These are phyloP conservation scores for Tricholaema leucomelas DNA, from an alignment of 2,113 vertebrate genomes.

Conservation along the genomic window DNA sequence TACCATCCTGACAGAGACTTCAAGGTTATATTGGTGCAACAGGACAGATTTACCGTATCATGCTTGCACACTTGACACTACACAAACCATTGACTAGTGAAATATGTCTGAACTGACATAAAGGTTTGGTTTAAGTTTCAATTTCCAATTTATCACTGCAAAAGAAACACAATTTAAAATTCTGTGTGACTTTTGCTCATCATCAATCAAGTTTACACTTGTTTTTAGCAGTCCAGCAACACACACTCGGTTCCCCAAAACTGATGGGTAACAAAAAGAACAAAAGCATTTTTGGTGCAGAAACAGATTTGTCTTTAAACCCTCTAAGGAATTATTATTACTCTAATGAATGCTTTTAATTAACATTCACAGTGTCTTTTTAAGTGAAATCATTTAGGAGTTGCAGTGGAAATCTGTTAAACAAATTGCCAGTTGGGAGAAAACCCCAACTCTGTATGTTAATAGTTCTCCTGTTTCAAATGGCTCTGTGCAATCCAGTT, in stretches of 20 bases:
- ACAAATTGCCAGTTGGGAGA: slow-evolving; percentile 36
- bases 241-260: neutral
- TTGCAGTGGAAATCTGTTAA: slow-evolving; percentile 37
- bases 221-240: neutral
- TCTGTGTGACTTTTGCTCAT: neutral
- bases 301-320: slow-evolving; percentile 37
- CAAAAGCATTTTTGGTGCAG: slow-evolving; percentile 34
- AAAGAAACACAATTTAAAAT: neutral
- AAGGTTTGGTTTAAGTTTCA: neutral
- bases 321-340: slow-evolving; percentile 56
- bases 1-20: neutral
- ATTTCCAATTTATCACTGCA: neutral
- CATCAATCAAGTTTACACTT: neutral
- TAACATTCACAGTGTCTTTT: slow-evolving; percentile 45
- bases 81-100: neutral
- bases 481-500: neutral
- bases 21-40: neutral
- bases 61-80: neutral
- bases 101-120: neutral
- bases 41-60: neutral
- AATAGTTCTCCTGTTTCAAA: neutral
- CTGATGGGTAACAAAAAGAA: neutral
- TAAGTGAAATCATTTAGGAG: slow-evolving; percentile 31
- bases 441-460: neutral
- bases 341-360: slow-evolving; percentile 59